Percentiles rank a stretch among this genome's conserved stretches.
Evolutionary conservation across 2,797 vertebrate species (phyloP).

Genomic region (Acanthurus tractus): DNA sequence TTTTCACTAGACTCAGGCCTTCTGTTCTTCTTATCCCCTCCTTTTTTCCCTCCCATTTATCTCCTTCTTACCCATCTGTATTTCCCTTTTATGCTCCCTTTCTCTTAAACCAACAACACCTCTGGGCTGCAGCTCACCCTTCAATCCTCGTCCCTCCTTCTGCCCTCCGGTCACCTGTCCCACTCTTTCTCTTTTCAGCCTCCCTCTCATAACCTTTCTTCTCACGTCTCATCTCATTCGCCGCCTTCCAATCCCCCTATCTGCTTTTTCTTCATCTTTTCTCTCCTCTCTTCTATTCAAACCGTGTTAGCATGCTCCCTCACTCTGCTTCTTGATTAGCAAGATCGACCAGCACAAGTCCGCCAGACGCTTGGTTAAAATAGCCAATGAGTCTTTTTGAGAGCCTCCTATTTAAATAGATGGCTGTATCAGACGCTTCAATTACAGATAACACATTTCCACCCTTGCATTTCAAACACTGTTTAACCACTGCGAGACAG

Average conservation of each 20-base stretch:
- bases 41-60: constrained; percentile 14
- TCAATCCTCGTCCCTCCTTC: constrained; percentile 19
- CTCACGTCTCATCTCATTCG: constrained; percentile 24
- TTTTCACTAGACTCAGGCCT: constrained; percentile 24
- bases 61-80: constrained; percentile 17
- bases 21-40: constrained; percentile 27
- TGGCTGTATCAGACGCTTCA: constrained; percentile 45
- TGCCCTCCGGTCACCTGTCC: constrained; percentile 37
- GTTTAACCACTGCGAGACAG: constrained; percentile 19
- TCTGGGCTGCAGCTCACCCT: constrained; percentile 28
- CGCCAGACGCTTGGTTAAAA: constrained; percentile 59
- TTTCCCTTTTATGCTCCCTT: constrained; percentile 31
- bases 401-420: constrained; percentile 50
- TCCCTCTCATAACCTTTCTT: constrained; percentile 28
- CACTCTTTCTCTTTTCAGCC: neutral
- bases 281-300: constrained; percentile 12
- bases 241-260: neutral
- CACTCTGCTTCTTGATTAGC: constrained; percentile 53
- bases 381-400: constrained; percentile 50
- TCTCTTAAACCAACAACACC: constrained; percentile 21
- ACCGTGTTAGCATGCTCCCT: constrained; percentile 52
- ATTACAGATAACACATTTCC: constrained; percentile 52
- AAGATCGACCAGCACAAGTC: constrained; percentile 49
- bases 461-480: constrained; percentile 48
- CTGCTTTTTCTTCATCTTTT: constrained; percentile 21